Conservation (phyloP, 2,888 invertebrate species). For the Synergus laeviventris region DNA sequence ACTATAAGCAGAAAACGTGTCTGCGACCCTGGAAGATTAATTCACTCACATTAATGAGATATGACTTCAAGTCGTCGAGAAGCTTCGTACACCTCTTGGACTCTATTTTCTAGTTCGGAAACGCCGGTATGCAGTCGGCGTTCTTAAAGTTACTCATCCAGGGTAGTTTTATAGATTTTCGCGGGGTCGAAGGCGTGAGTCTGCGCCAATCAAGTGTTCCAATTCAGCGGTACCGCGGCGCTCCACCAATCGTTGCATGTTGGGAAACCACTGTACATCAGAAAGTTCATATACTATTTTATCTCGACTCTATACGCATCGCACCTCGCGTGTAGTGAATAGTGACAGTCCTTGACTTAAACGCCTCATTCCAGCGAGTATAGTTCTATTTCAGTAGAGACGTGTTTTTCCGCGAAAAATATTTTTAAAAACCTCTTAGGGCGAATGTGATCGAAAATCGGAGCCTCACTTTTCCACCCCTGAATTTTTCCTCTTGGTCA, state of each 20-base stretch:
- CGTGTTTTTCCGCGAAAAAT: not conserved
- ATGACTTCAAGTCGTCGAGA: not conserved
- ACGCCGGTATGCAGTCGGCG: not conserved
- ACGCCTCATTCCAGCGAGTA: constrained; percentile 14
- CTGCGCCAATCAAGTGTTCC: constrained; percentile 63
- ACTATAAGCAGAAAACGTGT: not conserved
- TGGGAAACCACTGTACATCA: constrained; percentile 41
- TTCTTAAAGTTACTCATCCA: constrained; percentile 3
- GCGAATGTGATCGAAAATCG: not conserved
- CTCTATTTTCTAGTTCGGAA: not conserved
- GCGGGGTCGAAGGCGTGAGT: constrained; percentile 57
- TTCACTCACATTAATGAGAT: not conserved
- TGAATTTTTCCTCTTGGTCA: not conserved
- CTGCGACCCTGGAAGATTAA: not conserved
- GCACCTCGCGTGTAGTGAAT: constrained; percentile 1
- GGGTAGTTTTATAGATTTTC: constrained; percentile 67
- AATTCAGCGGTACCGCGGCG: constrained; percentile 46
- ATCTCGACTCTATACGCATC: constrained; percentile 36
- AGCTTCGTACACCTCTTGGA: not conserved
- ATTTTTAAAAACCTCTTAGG: not conserved
- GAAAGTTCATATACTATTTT: constrained; percentile 15
- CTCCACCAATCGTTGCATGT: constrained; percentile 42
- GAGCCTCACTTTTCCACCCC: not conserved
- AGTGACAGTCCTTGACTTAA: constrained; percentile 30
- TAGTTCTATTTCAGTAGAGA: constrained; percentile 21